Evolutionary conservation across 2,113 vertebrate species (phyloP).

Genomic region (Urocitellus parryii): DNA sequence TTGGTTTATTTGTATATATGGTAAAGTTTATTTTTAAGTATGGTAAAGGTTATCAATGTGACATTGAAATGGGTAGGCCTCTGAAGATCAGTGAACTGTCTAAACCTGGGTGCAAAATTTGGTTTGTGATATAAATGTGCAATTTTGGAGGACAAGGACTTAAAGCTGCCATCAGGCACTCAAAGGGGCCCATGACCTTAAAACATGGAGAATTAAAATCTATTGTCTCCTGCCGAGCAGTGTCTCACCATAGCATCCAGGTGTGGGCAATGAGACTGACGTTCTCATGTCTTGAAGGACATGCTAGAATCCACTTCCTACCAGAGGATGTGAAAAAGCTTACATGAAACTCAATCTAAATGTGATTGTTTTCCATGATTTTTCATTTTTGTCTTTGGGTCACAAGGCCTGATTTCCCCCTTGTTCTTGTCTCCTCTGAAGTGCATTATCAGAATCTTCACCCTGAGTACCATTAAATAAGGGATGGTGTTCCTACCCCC

Average conservation of each 20-base stretch:
- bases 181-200: background rate
- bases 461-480: background rate
- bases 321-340: background rate
- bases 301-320: background rate
- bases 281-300: background rate
- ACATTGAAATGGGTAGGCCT: background rate
- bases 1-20: accelerated
- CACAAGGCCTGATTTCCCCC: background rate
- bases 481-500: too few relatives aligned
- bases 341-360: background rate
- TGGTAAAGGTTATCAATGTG: background rate
- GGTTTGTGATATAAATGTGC: background rate
- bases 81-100: background rate
- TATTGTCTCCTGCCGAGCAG: accelerated
- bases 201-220: background rate
- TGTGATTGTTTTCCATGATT: too few relatives aligned
- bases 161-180: background rate
- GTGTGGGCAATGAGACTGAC: background rate
- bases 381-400: background rate
- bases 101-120: background rate
- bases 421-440: background rate
- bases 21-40: accelerated
- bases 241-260: background rate
- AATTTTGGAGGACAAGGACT: background rate
- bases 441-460: background rate